phyloP scores from a whole-genome alignment of 2,113 vertebrate genomes.

The Takifugu bimaculatus region DNA sequence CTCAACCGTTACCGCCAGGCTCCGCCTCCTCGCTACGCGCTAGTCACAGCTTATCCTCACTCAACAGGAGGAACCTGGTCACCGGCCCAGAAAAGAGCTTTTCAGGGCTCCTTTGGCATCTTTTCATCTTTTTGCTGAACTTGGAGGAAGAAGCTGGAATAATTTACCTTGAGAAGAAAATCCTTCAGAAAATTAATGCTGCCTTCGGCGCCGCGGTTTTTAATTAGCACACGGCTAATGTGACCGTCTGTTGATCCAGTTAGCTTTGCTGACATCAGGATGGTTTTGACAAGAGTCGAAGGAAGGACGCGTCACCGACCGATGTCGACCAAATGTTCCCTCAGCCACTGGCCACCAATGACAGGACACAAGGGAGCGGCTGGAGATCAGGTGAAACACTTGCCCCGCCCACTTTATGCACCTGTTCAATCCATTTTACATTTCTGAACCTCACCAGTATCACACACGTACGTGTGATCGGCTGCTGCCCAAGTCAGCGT shows the following conservation, averaged over 20 bases:
- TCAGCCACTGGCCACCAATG: too few species aligned
- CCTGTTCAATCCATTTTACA: too few species aligned
- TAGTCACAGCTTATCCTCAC: constrained; percentile 58
- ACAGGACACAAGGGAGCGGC: too few species aligned
- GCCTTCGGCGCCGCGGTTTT: constrained; percentile 25
- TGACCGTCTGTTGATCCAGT: constrained; percentile 52
- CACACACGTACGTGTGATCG: too few species aligned
- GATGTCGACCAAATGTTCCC: too few species aligned
- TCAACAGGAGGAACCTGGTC: constrained; percentile 52
- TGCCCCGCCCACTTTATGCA: too few species aligned
- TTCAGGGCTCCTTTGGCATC: constrained; percentile 20
- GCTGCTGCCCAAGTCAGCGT: too few species aligned
- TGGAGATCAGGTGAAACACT: too few species aligned
- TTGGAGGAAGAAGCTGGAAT: neutral
- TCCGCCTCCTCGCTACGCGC: constrained; percentile 28
- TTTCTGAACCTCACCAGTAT: too few species aligned
- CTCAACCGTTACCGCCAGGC: neutral
- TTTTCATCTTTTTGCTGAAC: constrained; percentile 22
- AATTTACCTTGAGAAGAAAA: constrained; percentile 16
- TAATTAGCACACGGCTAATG: constrained; percentile 59
- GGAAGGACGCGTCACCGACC: too few species aligned
- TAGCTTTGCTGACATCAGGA: constrained; percentile 47
- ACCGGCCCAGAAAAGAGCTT: constrained; percentile 42
- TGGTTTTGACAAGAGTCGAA: constrained; percentile 22
- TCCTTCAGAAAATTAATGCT: constrained; percentile 26